These are phyloP conservation scores for Pollenia griseotomentosa DNA, from an alignment of 2,888 invertebrate genomes.

Conservation along the genomic window DNA sequence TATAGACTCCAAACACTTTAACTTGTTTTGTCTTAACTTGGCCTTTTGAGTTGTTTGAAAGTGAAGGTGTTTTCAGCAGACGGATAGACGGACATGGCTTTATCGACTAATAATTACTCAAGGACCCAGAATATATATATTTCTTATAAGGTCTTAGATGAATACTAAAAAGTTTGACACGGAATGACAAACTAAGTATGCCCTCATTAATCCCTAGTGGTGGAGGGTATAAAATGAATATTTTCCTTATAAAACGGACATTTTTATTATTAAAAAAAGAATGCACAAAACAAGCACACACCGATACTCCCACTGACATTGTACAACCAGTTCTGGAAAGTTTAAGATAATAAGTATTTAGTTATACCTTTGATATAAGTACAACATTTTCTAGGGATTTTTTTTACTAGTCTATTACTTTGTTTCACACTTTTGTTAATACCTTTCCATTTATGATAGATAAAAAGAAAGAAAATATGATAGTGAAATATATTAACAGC, in stretches of 20 bases:
- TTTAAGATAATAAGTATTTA: background rate
- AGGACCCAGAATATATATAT: no score
- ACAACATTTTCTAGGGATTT: no score
- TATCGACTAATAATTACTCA: no score
- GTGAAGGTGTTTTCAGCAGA: background rate
- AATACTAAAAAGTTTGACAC: no score
- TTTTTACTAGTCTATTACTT: background rate
- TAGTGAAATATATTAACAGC: background rate
- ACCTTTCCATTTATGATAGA: background rate
- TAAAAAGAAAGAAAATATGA: background rate
- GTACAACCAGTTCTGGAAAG: background rate
- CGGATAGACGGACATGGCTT: background rate
- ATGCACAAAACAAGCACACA: background rate
- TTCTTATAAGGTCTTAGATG: no score
- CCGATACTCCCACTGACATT: background rate
- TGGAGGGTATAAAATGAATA: no score
- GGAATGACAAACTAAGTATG: no score
- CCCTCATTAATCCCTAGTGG: no score
- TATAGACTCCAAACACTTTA: no score
- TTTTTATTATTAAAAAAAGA: background rate
- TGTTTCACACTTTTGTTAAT: slow-evolving; percentile 15
- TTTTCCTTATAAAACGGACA: background rate
- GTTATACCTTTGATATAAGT: no score
- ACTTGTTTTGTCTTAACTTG: no score
- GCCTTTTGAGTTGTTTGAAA: no score